Conservation (phyloP, 2,888 invertebrate species). For the Eupithecia subumbrata region DNA sequence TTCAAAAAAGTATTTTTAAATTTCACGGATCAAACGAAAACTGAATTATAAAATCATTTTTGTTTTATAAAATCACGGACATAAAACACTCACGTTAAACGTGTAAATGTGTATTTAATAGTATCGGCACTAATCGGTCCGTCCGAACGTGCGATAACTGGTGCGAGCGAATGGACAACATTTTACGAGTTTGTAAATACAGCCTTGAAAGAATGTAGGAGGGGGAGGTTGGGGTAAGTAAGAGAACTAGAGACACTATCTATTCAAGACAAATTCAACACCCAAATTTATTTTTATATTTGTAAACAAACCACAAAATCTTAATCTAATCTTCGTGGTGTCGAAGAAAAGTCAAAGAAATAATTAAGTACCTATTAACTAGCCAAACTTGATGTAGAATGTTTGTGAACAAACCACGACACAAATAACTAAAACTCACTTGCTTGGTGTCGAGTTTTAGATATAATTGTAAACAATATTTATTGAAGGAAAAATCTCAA, state of each 20-base stretch:
- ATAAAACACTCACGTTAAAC: not conserved
- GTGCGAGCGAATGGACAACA: constrained; percentile 39
- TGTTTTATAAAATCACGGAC: not conserved
- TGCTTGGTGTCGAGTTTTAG: too few species aligned
- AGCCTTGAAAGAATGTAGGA: constrained; percentile 19
- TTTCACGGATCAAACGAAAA: not conserved
- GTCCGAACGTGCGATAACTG: constrained; percentile 17
- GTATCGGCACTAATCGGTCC: not conserved
- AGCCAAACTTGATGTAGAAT: too few species aligned
- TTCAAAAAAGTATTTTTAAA: not conserved
- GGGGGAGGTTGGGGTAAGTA: not conserved
- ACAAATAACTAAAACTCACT: too few species aligned
- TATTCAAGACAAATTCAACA: not conserved
- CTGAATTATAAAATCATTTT: not conserved
- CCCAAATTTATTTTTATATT: not conserved
- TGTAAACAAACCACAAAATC: not conserved
- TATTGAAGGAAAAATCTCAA: too few species aligned
- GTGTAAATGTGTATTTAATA: not conserved
- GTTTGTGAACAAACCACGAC: too few species aligned
- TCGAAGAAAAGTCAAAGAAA: too few species aligned
- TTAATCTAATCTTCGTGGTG: too few species aligned
- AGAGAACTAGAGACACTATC: not conserved
- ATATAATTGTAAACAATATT: too few species aligned
- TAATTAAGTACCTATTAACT: too few species aligned
- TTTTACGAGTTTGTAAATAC: constrained; percentile 35